Base-by-base conservation (phyloP, 2,113 vertebrate genomes). In the Acanthisitta chloris region DNA sequence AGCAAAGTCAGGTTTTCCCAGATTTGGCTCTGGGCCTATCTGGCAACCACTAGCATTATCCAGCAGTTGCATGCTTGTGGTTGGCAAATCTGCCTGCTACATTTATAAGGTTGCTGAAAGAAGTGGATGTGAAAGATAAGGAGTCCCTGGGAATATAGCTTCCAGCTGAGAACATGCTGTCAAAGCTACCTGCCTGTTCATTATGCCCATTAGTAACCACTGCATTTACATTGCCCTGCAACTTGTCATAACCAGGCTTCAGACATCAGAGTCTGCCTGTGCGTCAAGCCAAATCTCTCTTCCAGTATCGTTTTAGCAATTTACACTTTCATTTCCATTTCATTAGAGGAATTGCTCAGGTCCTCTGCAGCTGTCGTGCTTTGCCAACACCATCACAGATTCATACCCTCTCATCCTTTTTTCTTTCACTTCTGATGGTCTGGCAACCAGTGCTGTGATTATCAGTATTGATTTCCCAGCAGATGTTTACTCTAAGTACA, bases 41-140 rank as follows among this genome's bases (percentile, higher is more conserved):
- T 90, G 79, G 62, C 88, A 93, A 36, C 29, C 28, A 17, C 9
- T 24, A 24, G 23, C 45, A 15, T 76, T 72, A 91, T 46, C 81
- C 57, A 80, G 66, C 62, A 82, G 70, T 33, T 76, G 36, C 70
- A 36, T 42, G 54, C 33, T 69, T 77, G 88, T 70, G 71, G 79
- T 61, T 95, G 81, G 67, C 67, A 86, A 82, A 82, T 88, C 67
- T 90, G 65, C 40, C 73, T 67, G 78, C 81, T 87, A 6, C 78
- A 31, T 91, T 85, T 89, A 16, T 85, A 45, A 58, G 76, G 49
- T 8, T 90, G 76, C 62, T 92, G 64, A 55, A 69, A 72, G 52
- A 81, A 86, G 15, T 86, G 55, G 59, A 62, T 90, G 59, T 80
- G 72, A 80, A 88, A 88, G 92, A 92, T 90, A 94, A 90, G 62